Evolutionary conservation across 2,113 vertebrate species (phyloP), one percentile per base, ranked within the genome.

Genomic region (Cyprinodon variegatus): DNA sequence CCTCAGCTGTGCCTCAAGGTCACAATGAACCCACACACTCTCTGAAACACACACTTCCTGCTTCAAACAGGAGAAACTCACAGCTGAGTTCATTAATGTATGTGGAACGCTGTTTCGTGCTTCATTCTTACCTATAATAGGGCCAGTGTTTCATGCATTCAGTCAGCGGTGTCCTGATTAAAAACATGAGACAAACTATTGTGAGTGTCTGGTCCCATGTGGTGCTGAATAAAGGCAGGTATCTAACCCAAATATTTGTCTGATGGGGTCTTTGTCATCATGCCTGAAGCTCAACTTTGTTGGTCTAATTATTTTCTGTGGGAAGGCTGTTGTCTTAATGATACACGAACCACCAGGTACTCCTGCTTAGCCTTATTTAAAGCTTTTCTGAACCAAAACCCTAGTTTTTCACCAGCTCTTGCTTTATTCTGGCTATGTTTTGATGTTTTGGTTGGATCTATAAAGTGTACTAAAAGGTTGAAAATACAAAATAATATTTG

Each of bases 1-100:
- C 89, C 72, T 89, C 87, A 86, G 90, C 89, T 89, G 81, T 81
- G 87, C 81, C 69, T 85, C 81, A 89, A 90, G 84, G 88, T 88
- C 89, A 86, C 74, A 57, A 59, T 43, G 36, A 61, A 76, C 71
- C 17, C 76, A 72, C 83, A 74, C 72, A 64, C 22, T 22, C 22
- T 15, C 36, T 65, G 4, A 72, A 65, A 78, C 60, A 65, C 70
- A 36, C 41, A 66, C 13, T 67, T 77, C 29, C 46, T 63, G 60
- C 62, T 41, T 61, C 57, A 45, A 46, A n/a, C 62, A 61, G 62
- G 38, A 57, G 11, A 63, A 59, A 46, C 64, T 15, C 57, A 72
- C 63, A 74, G 64, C 72, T 68, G 72, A 67, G 76, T 67, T 81
- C 61, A 75, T 86, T 86, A 83, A 65, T 83, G 78, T 46, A 82